Conservation (phyloP, 2,888 invertebrate species). For the Lasioglossum morio region DNA sequence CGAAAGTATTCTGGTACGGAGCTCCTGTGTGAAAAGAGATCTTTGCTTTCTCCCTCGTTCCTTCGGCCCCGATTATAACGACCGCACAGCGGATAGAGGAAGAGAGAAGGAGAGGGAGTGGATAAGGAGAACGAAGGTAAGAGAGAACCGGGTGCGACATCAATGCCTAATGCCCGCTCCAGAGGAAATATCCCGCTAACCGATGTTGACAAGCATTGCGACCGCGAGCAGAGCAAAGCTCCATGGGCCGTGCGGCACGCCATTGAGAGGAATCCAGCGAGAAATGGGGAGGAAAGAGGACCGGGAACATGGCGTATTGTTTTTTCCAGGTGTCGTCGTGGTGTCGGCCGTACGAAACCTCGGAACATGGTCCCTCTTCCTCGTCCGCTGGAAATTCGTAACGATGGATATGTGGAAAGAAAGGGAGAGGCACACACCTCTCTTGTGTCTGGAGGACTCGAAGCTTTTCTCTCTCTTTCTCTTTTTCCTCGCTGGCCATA, state of each 20-base stretch:
- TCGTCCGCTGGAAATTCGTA: slow-evolving; percentile 63
- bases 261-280: slow-evolving; percentile 67
- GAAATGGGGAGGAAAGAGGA: slow-evolving; percentile 46
- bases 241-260: slow-evolving; percentile 50
- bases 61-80: slow-evolving; percentile 40
- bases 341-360: slow-evolving; percentile 44
- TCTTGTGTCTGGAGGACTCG: neutral
- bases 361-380: slow-evolving; percentile 46
- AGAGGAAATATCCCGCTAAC: slow-evolving; percentile 83
- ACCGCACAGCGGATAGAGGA: slow-evolving; percentile 15
- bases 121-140: slow-evolving; percentile 1
- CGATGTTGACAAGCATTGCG: slow-evolving; percentile 84
- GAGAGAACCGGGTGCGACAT: slow-evolving; percentile 76
- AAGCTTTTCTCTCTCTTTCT: slow-evolving; percentile 30
- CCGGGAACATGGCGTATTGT: slow-evolving; percentile 68
- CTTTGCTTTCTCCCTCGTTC: slow-evolving; percentile 50
- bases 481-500: slow-evolving; percentile 8
- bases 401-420: slow-evolving; percentile 54
- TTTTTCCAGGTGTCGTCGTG: slow-evolving; percentile 70
- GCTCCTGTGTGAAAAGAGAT: slow-evolving; percentile 59
- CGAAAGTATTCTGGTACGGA: slow-evolving; percentile 60
- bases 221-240: slow-evolving; percentile 68
- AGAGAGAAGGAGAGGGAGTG: slow-evolving; percentile 27
- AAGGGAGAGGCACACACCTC: neutral
- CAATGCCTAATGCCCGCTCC: slow-evolving; percentile 82